Base-by-base conservation (phyloP, 2,888 invertebrate species). In the Helobdella robusta region DNA sequence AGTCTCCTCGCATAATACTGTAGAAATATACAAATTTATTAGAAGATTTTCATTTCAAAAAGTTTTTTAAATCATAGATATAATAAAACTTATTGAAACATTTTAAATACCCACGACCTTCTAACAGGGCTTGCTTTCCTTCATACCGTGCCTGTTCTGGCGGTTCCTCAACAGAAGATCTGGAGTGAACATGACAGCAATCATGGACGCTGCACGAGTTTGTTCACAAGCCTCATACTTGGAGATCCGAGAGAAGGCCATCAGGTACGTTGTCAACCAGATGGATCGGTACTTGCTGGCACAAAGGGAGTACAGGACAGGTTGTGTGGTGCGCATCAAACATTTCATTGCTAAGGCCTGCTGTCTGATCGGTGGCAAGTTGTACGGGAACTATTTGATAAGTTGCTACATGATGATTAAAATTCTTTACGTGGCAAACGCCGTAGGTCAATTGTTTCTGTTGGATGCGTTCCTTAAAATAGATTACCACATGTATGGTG, bases 391-490 rank as follows among this genome's bases (percentile, higher is more conserved):
- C 70, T 82, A 81, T 70, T 76, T 82, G 36, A 78, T 80, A 18
- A 74, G 79, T 23, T 76, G 81, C 59, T 82, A 82, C 72, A 75
- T 81, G 72, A 76, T 81, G 71, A 76, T 78, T 69, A 81, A 81
- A 70, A 69, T 79, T 23, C 71, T 82, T 35, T 80, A 81, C 68
- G 75, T 81, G 68, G 73, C 76, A 64, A 81, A 81, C 72, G 79
- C 80, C 36, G 74, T 81, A 20, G 79, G 80, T 20, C 81, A 82
- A 72, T 75, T 82, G 63, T 79, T 81, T 71, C 75, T 81, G 65
- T 75, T 82, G 54, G 81, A 82, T 72, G 76, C 77, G 68, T 82
- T 82, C 68, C 76, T 82, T 25, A 81, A 81, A 59, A 77, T 76
- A 56, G 76, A 78, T 65, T 78, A 77, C 70, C 77, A 78, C 68